Percentiles rank a stretch among this genome's conserved stretches.
phyloP scores from a whole-genome alignment of 2,888 invertebrate species.

The Synergus laeviventris region DNA sequence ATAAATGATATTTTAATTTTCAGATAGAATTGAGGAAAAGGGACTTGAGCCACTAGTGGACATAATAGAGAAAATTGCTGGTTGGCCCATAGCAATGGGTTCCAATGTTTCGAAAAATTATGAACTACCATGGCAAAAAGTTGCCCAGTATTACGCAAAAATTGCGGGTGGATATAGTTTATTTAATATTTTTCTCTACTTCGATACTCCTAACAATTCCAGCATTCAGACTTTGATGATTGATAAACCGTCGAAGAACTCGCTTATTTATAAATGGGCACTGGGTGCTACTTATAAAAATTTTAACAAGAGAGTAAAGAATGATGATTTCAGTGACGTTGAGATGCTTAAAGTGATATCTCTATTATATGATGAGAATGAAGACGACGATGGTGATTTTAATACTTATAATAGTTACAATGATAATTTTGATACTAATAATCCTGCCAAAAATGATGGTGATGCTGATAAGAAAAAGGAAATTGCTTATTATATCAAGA shows the following conservation, averaged over 20 bases:
- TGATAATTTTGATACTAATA: not conserved
- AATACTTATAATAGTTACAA: not conserved
- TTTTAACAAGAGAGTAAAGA: not conserved
- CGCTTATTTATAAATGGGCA: not conserved
- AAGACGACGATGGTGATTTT: not conserved
- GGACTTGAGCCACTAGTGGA: slow-evolving; percentile 42
- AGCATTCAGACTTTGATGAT: slow-evolving; percentile 28
- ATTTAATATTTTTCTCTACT: slow-evolving; percentile 38
- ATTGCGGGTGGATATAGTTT: slow-evolving; percentile 30
- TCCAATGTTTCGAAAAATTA: not conserved
- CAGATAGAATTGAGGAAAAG: slow-evolving; percentile 40
- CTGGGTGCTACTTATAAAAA: not conserved
- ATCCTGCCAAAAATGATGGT: too few species aligned
- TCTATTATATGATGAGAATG: not conserved
- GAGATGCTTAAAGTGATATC: not conserved
- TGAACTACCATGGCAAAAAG: slow-evolving; percentile 43
- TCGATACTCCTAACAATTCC: slow-evolving; percentile 43
- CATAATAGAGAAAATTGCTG: slow-evolving; percentile 42
- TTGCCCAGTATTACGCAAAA: slow-evolving; percentile 43
- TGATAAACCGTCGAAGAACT: slow-evolving; percentile 36
- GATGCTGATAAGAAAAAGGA: not conserved
- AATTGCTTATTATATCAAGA: not conserved
- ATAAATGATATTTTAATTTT: slow-evolving; percentile 10
- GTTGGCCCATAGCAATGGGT: slow-evolving; percentile 46
- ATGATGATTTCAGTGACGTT: not conserved